A percentile compares a stretch with the other conserved stretches of the same genome.
Conservation (phyloP, 1,140 invertebrate genomes). For the Leptoteleia sp. region DNA sequence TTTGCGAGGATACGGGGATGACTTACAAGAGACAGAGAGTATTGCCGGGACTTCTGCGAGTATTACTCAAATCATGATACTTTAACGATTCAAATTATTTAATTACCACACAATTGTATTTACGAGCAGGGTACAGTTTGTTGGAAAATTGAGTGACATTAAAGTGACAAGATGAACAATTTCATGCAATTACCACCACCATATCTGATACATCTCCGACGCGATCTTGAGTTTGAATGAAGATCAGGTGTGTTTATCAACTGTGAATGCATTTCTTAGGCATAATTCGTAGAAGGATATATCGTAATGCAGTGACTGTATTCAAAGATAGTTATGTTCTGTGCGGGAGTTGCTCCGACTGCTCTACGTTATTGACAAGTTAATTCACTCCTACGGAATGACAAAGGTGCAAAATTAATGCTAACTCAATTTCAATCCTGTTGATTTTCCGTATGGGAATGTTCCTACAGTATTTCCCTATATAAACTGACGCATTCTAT, state of each 20-base stretch:
- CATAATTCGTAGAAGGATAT: slow-evolving; percentile 46
- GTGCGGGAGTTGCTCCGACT: slow-evolving; percentile 2
- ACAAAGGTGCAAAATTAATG: slow-evolving; percentile 58
- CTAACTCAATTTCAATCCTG: slow-evolving; percentile 43
- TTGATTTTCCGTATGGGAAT: slow-evolving; percentile 47
- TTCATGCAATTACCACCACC: slow-evolving; percentile 6
- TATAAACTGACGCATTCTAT: slow-evolving; percentile 35
- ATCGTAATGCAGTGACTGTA: slow-evolving; percentile 40
- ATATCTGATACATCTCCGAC: slow-evolving; percentile 12
- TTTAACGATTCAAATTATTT: slow-evolving; percentile 4
- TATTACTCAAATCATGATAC: slow-evolving; percentile 10
- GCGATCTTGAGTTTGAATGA: slow-evolving; percentile 35
- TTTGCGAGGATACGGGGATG: slow-evolving; percentile 3
- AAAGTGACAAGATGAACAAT: slow-evolving; percentile 12
- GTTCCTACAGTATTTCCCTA: slow-evolving; percentile 12
- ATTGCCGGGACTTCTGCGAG: slow-evolving; percentile 8
- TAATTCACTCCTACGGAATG: slow-evolving; percentile 39
- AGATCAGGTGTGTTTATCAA: slow-evolving; percentile 51
- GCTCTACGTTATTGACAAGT: slow-evolving; percentile 41
- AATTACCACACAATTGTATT: no score
- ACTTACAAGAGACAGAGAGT: slow-evolving; percentile 20
- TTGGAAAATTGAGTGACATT: slow-evolving; percentile 10
- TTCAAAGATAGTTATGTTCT: slow-evolving; percentile 34
- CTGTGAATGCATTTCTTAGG: slow-evolving; percentile 28
- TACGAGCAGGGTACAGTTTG: no score